Conservation (phyloP, 1,140 invertebrate species). For the Macrostomum lignano region DNA sequence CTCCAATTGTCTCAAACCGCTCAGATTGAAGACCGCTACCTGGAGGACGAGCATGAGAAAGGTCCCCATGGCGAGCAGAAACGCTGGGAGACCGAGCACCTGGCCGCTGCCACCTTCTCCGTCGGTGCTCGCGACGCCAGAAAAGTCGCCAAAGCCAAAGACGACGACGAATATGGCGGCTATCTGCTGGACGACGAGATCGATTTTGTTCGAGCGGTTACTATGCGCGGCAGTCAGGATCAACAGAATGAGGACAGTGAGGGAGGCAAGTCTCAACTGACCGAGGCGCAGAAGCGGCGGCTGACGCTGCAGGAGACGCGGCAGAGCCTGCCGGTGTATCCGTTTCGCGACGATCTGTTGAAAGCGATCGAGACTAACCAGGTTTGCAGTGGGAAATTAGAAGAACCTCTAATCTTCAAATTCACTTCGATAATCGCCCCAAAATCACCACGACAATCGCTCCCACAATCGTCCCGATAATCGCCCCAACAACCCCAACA, state of each 20-base stretch:
- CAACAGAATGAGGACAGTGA: constrained; percentile 26
- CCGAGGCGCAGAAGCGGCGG: constrained; percentile 34
- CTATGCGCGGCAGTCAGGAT: constrained; percentile 43
- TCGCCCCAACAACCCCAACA: no score
- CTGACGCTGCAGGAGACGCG: constrained; percentile 66
- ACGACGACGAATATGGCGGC: constrained; percentile 5
- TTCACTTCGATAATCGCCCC: not conserved
- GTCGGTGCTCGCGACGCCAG: constrained; percentile 45
- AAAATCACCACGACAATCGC: no score
- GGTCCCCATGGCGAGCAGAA: constrained; percentile 65
- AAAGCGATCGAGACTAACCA: constrained; percentile 60
- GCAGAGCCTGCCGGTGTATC: constrained; percentile 67
- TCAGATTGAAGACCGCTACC: constrained; percentile 30
- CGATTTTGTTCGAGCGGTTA: constrained; percentile 74
- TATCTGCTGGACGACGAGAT: constrained; percentile 49
- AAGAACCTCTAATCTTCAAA: not conserved
- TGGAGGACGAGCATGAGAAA: constrained; percentile 56
- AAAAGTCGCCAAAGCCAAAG: constrained; percentile 41
- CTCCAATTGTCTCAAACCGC: constrained; percentile 5
- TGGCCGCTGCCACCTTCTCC: constrained; percentile 58
- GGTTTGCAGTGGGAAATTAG: no score
- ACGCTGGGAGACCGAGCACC: constrained; percentile 92
- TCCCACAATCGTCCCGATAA: no score
- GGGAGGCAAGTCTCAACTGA: no score
- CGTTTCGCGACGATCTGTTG: constrained; percentile 60